Evolutionary conservation across 2,888 invertebrate species (phyloP).

Genomic region (Archips xylosteana): DNA sequence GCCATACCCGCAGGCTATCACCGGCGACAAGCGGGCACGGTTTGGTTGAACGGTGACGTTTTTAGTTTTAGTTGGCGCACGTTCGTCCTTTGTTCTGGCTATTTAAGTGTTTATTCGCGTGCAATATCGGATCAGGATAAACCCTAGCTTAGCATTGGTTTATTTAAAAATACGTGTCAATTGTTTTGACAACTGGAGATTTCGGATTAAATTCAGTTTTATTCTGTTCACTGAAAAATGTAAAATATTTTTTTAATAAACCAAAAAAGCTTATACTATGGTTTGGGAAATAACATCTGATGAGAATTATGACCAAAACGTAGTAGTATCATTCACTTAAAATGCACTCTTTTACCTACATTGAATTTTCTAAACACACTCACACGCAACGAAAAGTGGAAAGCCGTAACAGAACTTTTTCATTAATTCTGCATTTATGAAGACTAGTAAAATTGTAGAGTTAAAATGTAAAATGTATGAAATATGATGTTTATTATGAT

Average conservation of each 20-base stretch:
- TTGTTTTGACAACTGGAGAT: conserved; percentile 25
- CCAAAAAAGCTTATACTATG: background rate
- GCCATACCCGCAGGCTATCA: conserved; percentile 39
- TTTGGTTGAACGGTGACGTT: conserved; percentile 53
- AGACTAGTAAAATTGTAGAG: too few species aligned
- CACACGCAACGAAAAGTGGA: too few species aligned
- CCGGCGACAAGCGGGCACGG: conserved; percentile 41
- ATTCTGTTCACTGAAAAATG: background rate
- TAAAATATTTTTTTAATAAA: background rate
- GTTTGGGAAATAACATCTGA: background rate
- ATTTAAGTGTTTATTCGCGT: conserved; percentile 57
- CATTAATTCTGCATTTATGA: too few species aligned
- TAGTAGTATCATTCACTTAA: background rate
- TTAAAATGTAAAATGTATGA: too few species aligned
- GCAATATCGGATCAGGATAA: conserved; percentile 59
- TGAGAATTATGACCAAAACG: background rate
- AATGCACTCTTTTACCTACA: background rate
- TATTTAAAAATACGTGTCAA: conserved; percentile 21
- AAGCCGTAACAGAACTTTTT: too few species aligned
- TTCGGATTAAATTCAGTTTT: background rate
- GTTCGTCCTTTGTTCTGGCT: conserved; percentile 59
- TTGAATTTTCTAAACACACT: background rate
- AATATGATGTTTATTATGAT: too few species aligned
- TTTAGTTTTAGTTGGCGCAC: conserved; percentile 51
- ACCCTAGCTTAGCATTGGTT: conserved; percentile 44